Evolutionary conservation across 2,888 invertebrate genomes (phyloP), one percentile per base, ranked within the genome.

Genomic region (Conistra vaccinii): DNA sequence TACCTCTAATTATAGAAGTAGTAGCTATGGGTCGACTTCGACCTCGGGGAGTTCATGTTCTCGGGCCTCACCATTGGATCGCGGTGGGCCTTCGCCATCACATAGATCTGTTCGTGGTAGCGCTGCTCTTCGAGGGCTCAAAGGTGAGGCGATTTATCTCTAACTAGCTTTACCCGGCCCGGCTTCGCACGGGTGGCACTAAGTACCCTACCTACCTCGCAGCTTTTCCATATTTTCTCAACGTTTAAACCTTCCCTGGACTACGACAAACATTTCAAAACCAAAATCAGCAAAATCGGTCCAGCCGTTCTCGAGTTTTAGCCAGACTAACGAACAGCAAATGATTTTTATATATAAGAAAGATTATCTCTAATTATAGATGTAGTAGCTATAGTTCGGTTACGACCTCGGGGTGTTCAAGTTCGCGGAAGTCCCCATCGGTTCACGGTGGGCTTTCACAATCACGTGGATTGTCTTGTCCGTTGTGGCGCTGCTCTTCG

Each of bases 381-480:
- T n/a, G n/a, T n/a, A n/a, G 97, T 96, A 95, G 92, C 97, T 97
- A 95, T 98, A 97, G 97, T 97, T 97, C 92, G 97, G 97, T 70
- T 97, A 96, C 83, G 93, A 97, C 90, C 93, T 98, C 73, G 97
- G 97, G 26, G 96, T 97, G 83, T 97, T 97, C 92, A 92, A 98
- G 88, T 97, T 98, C 92, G 92, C 97, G 65, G 97, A 97, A 32
- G 96, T 97, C 66, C 94, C 95, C 84, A 95, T 98, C 73, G 94
- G 90, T 86, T 94, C 96, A 53, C 91, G 94, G 7, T 94, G 95
- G 92, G 95, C 97, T 51, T 95, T 98, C 84, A 92, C 97, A 10
- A 94, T 96, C 78, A 96, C 97, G 2, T 98, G 98, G 94, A 91
- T 97, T 63, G 96, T 96, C 65, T 93, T 98, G 65, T 95, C 97